phyloP scores from a whole-genome alignment of 2,888 invertebrate genomes.

The Caenorhabditis macrosperma region DNA sequence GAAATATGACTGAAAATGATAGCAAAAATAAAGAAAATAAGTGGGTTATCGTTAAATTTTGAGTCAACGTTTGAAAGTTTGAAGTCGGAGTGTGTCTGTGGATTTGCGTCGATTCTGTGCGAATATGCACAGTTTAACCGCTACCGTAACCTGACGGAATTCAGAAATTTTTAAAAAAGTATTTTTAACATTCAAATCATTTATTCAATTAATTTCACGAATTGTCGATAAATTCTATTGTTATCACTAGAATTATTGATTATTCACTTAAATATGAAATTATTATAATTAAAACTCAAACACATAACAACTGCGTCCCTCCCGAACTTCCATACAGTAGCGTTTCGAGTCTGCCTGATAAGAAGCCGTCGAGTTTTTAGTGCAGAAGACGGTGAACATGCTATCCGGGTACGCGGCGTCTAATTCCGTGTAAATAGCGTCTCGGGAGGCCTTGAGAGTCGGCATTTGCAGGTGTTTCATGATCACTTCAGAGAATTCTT shows the following conservation, averaged over 20 bases:
- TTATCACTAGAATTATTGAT: too few species aligned
- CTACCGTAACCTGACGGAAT: background rate
- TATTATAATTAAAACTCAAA: constrained; percentile 37
- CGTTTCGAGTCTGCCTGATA: constrained; percentile 61
- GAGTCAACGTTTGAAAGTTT: too few species aligned
- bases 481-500: constrained; percentile 52
- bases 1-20: background rate
- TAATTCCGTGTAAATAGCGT: constrained; percentile 61
- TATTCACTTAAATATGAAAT: background rate
- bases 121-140: background rate
- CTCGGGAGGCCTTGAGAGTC: constrained; percentile 24
- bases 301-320: constrained; percentile 43
- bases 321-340: constrained; percentile 38
- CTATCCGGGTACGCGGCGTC: constrained; percentile 61
- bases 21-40: background rate
- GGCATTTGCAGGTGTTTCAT: constrained; percentile 35
- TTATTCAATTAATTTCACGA: too few species aligned
- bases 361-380: constrained; percentile 54
- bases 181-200: too few species aligned
- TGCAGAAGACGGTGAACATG: constrained; percentile 60
- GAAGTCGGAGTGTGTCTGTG: background rate
- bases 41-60: too few species aligned
- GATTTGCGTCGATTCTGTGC: background rate
- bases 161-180: background rate
- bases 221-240: too few species aligned